Evolutionary conservation across 2,113 vertebrate genomes (phyloP).

Genomic region (Pelecanoides urinatrix): DNA sequence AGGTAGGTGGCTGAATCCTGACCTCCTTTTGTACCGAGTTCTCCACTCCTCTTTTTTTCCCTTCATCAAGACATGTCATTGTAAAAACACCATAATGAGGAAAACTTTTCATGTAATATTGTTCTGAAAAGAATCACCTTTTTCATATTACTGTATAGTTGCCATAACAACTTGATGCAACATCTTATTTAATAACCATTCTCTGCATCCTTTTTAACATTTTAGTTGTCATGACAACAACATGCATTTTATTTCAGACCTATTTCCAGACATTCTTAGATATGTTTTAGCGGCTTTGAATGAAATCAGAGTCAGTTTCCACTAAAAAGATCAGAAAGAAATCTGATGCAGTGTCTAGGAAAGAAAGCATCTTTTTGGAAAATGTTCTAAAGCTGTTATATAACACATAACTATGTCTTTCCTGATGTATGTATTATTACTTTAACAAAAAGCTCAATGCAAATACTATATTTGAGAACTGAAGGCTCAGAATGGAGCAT

Average conservation of each 20-base stretch:
- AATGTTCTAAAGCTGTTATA: background rate
- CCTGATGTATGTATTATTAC: background rate
- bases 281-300: conserved; percentile 25
- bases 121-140: conserved; percentile 11
- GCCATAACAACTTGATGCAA: conserved; percentile 69
- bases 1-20: background rate
- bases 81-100: background rate
- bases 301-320: conserved; percentile 9
- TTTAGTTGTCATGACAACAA: conserved; percentile 72
- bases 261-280: background rate
- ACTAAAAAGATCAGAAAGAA: conserved; percentile 35
- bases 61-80: background rate
- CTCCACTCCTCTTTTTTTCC: background rate
- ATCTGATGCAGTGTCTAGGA: background rate
- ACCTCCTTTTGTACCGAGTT: background rate
- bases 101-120: conserved; percentile 5
- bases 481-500: background rate
- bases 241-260: conserved; percentile 46
- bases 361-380: background rate
- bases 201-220: conserved; percentile 56
- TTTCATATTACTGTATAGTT: conserved; percentile 48
- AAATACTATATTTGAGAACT: background rate
- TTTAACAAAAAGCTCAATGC: background rate
- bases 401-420: background rate
- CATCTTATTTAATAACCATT: conserved; percentile 52